These are phyloP conservation scores for Papilio machaon DNA, from an alignment of 1,140 invertebrate genomes.

Conservation along the genomic window DNA sequence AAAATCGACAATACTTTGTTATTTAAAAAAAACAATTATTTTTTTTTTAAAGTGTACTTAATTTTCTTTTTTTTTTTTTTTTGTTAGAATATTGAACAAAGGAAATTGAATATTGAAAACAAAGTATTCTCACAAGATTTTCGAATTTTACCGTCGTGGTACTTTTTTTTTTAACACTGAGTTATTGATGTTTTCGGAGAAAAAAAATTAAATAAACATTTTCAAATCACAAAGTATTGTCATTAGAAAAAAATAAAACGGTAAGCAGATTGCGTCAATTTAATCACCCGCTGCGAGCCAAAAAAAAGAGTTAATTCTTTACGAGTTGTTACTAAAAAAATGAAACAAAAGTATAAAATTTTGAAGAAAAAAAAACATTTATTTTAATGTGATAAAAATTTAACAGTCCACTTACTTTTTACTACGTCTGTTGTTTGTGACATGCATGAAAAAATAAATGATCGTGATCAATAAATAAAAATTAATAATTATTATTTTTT, in stretches of 20 bases:
- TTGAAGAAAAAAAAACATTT: slow-evolving; percentile 52
- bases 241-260: slow-evolving; percentile 47
- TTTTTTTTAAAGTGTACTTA: too few species aligned
- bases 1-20: slow-evolving; percentile 9
- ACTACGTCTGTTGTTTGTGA: slow-evolving; percentile 42
- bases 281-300: slow-evolving; percentile 63
- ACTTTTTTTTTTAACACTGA: too few species aligned
- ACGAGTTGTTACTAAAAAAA: slow-evolving; percentile 50
- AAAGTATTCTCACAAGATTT: too few species aligned
- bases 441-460: slow-evolving; percentile 44
- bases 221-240: slow-evolving; percentile 46
- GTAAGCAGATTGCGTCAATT: slow-evolving; percentile 77
- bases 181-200: neutral
- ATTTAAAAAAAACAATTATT: neutral
- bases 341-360: slow-evolving; percentile 59
- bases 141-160: too few species aligned
- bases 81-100: too few species aligned
- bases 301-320: slow-evolving; percentile 44
- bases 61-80: too few species aligned
- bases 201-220: neutral
- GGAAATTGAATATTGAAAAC: too few species aligned
- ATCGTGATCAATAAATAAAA: slow-evolving; percentile 7
- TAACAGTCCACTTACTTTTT: slow-evolving; percentile 76
- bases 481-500: neutral
- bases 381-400: slow-evolving; percentile 75